A percentile compares a stretch with the other conserved stretches of the same genome.
Conservation (phyloP, 2,113 vertebrate species). For the Plecotus auritus region DNA sequence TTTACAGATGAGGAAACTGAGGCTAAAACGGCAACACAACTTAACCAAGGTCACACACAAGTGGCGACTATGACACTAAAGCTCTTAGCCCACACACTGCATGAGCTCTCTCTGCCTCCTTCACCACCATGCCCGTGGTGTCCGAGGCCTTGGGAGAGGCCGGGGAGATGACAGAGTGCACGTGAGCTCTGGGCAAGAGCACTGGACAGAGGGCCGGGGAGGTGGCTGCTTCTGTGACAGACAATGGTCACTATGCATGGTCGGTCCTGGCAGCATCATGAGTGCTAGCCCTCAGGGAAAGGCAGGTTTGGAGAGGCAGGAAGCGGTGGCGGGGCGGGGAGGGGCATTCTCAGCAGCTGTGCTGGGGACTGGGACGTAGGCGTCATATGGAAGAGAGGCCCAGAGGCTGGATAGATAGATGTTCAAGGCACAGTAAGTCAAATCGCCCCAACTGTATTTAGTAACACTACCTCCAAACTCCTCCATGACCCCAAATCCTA, state of each 20-base stretch:
- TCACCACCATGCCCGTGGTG: no score
- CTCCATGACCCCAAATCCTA: not conserved
- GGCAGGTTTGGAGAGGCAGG: not conserved
- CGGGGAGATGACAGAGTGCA: not conserved
- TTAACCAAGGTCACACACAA: not conserved
- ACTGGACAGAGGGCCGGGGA: rapidly evolving
- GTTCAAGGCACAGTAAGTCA: not conserved
- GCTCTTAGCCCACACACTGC: not conserved
- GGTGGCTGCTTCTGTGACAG: not conserved
- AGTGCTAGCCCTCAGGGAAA: not conserved
- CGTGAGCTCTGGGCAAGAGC: not conserved
- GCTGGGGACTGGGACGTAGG: no score
- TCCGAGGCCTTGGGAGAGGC: not conserved
- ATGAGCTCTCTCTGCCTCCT: not conserved
- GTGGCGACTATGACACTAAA: not conserved
- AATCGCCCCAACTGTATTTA: not conserved
- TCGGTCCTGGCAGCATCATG: not conserved
- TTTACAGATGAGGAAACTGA: not conserved
- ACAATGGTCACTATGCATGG: not conserved
- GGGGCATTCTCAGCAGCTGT: not conserved
- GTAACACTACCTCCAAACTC: not conserved
- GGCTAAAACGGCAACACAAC: not conserved
- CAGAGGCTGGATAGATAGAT: not conserved
- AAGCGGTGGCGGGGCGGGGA: not conserved
- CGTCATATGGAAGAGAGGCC: not conserved